phyloP scores from a whole-genome alignment of 2,797 vertebrate species.

The Sphaeramia orbicularis region DNA sequence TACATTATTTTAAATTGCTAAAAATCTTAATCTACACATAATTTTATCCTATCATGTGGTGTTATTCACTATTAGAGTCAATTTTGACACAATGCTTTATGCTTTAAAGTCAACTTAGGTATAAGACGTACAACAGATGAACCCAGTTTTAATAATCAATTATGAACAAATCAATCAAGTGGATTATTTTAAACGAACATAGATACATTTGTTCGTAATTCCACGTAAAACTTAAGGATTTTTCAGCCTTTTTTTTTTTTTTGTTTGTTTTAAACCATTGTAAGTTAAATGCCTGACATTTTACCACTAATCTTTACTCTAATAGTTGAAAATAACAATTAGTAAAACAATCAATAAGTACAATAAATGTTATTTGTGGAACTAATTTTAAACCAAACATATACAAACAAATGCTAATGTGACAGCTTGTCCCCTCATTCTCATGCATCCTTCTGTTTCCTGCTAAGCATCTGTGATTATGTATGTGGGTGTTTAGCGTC shows the following conservation, averaged over 20 bases:
- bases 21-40: too few species aligned
- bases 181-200: too few species aligned
- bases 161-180: too few species aligned
- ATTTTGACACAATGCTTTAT: too few species aligned
- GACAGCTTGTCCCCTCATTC: conserved; percentile 62
- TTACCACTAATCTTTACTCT: neutral
- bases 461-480: conserved; percentile 56
- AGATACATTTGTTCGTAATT: too few species aligned
- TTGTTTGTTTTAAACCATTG: neutral
- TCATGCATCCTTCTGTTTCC: conserved; percentile 54
- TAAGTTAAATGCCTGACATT: neutral
- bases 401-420: conserved; percentile 55
- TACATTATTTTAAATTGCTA: too few species aligned
- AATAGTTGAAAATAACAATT: neutral
- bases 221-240: neutral
- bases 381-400: conserved; percentile 27
- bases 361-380: neutral
- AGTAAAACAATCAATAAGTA: neutral
- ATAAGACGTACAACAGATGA: too few species aligned
- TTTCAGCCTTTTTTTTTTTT: too few species aligned
- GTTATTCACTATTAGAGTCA: too few species aligned
- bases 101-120: too few species aligned
- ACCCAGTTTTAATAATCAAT: too few species aligned
- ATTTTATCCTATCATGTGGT: too few species aligned
- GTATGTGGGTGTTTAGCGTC: conserved; percentile 38